Evolutionary conservation across 2,888 invertebrate genomes (phyloP).

Genomic region (Hedychridium roseum): DNA sequence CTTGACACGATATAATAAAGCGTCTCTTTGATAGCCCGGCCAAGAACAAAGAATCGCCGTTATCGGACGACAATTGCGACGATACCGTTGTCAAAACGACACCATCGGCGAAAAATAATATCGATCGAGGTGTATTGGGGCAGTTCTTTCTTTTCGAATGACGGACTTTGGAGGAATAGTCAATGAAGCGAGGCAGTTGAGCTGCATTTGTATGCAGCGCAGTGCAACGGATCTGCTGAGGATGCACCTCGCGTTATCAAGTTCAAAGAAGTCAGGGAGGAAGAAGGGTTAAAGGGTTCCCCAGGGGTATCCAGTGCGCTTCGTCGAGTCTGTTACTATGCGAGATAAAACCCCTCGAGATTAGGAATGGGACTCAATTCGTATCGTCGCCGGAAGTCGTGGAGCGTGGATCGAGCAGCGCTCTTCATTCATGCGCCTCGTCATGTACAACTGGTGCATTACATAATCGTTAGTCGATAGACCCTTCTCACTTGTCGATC

Average conservation of each 20-base stretch:
- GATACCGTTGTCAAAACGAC: too few relatives aligned
- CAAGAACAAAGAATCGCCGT: too few relatives aligned
- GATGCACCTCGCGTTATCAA: conserved; percentile 18
- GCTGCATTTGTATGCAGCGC: conserved; percentile 15
- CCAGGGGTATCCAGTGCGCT: conserved; percentile 9
- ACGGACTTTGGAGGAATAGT: too few relatives aligned
- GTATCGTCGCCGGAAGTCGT: conserved; percentile 44
- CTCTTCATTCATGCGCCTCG: conserved; percentile 1
- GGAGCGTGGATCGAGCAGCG: conserved; percentile 13
- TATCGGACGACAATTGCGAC: too few relatives aligned
- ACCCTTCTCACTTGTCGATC: too few relatives aligned
- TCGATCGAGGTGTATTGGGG: too few relatives aligned
- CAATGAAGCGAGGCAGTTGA: too few relatives aligned
- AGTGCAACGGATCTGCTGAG: conserved; percentile 16
- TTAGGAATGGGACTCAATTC: conserved; percentile 35
- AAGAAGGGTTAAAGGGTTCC: conserved; percentile 34
- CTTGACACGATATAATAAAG: not conserved
- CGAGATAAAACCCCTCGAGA: conserved; percentile 43
- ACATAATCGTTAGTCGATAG: conserved; percentile 18
- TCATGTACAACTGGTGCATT: conserved; percentile 10
- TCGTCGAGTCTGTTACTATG: conserved; percentile 28
- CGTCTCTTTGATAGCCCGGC: too few relatives aligned
- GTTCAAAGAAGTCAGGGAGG: conserved; percentile 30
- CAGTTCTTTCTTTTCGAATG: too few relatives aligned
- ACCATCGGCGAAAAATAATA: too few relatives aligned